Conservation (phyloP, 2,888 invertebrate species). For the Creontiades dilutus region DNA sequence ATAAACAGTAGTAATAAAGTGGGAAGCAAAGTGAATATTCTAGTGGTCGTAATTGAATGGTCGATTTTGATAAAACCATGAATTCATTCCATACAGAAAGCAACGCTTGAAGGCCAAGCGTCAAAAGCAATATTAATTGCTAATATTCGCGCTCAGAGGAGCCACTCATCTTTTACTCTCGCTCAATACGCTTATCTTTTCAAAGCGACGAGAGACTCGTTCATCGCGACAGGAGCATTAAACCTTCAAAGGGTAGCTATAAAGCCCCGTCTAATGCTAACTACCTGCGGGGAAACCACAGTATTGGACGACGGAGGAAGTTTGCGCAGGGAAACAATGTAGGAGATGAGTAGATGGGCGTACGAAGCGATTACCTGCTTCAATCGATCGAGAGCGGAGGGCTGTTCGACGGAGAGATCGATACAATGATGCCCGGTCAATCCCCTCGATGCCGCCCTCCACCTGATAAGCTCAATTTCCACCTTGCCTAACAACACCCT, state of each 20-base stretch:
- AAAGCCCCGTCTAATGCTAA: conserved; percentile 4
- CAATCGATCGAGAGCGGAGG: not conserved
- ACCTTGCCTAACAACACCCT: conserved; percentile 59
- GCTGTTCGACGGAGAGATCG: conserved; percentile 30
- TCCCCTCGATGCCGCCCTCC: conserved; percentile 10
- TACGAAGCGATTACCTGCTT: conserved; percentile 24
- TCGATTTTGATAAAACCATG: too few relatives aligned
- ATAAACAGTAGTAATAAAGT: too few relatives aligned
- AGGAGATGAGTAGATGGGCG: conserved; percentile 40
- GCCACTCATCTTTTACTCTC: not conserved
- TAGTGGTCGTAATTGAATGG: too few relatives aligned
- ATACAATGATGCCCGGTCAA: conserved; percentile 52
- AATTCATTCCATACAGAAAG: too few relatives aligned
- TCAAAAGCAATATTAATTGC: not conserved
- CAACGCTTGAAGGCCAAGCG: not conserved
- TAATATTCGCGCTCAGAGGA: not conserved
- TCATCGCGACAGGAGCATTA: not conserved
- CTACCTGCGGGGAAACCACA: conserved; percentile 15
- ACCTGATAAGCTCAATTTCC: conserved; percentile 61
- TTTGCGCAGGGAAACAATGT: conserved; percentile 5
- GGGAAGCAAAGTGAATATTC: too few relatives aligned
- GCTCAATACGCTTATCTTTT: conserved; percentile 20
- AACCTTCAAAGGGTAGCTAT: conserved; percentile 9
- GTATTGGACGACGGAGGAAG: conserved; percentile 33
- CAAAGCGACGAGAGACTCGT: conserved; percentile 14